phyloP scores from a whole-genome alignment of 1,140 invertebrate species.

The Aphaenogaster ashmeadi region DNA sequence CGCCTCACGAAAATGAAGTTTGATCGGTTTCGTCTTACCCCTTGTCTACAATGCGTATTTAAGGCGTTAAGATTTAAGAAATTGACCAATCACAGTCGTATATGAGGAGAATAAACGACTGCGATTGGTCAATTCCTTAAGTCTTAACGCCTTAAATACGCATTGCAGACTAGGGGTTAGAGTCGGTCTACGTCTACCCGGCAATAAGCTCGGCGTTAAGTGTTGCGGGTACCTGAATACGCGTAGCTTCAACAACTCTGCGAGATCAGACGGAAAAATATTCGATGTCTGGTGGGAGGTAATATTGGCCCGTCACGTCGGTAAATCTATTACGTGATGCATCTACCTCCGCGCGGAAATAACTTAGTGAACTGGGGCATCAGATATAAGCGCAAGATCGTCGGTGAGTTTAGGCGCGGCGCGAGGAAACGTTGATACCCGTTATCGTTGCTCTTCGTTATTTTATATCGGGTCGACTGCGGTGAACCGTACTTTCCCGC shows the following conservation, averaged over 20 bases:
- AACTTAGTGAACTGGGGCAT: conserved; percentile 79
- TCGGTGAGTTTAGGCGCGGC: conserved; percentile 61
- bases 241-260: background rate
- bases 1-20: background rate
- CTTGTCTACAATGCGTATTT: too few relatives aligned
- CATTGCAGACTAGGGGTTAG: too few relatives aligned
- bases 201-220: background rate
- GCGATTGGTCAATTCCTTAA: too few relatives aligned
- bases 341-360: conserved; percentile 66
- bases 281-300: conserved; percentile 2
- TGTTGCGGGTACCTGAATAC: background rate
- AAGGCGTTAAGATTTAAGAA: too few relatives aligned
- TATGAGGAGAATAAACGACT: too few relatives aligned
- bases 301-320: conserved; percentile 34
- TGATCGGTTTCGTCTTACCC: background rate
- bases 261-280: conserved; percentile 35
- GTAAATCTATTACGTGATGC: conserved; percentile 78
- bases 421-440: conserved; percentile 68
- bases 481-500: background rate
- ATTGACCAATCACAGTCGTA: too few relatives aligned
- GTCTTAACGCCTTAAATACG: too few relatives aligned
- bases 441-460: conserved; percentile 68
- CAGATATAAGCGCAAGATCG: conserved; percentile 76
- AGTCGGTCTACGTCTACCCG: background rate
- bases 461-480: conserved; percentile 36